Evolutionary conservation across 2,888 invertebrate species (phyloP), one percentile per base, ranked within the genome.

Genomic region (Tinea trinotella): DNA sequence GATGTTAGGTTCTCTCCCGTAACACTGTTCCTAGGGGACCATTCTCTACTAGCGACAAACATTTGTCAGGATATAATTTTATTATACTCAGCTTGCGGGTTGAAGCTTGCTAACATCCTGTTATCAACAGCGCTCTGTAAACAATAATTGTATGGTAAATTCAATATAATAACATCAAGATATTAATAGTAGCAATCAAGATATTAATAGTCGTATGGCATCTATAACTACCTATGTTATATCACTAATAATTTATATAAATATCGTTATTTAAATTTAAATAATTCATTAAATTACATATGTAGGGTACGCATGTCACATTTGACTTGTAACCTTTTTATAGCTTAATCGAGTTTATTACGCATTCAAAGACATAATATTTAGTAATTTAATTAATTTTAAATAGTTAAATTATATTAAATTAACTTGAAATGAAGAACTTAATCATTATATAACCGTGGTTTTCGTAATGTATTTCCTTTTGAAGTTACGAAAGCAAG

Each of bases 1-100:
- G 61, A 61, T 57, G 60, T 61, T 61, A 61, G 57, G 61, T 58
- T 60, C 57, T 53, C 56, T 55, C 55, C 52, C 56, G 52, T 56
- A 57, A 54, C 53, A 48, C 50, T 22, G 24, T 50, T 50, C 24
- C 22, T 6, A 18, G 15, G 24, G 24, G 18, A 24, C 22, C 15
- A 50, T 22, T 50, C 48, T 50, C 50, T 50, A 24, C 22, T n/a
- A 24, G 22, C 24, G 22, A 50, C 24, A 24, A 50, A 22, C 22
- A 18, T 24, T 50, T 24, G 24, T 13, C 18, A 2, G 3, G 1
- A 50, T 4, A 22, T 50, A 50, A 50, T 24, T 50, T 50, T 20
- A 15, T 50, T 50, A 50, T 50, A 2, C 24, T 40, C 15, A 40
- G 40, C 40, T 40, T 40, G 40, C 40, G 40, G 15, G 40, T 15